phyloP scores from a whole-genome alignment of 2,113 vertebrate genomes.

The Clarias batrachus region DNA sequence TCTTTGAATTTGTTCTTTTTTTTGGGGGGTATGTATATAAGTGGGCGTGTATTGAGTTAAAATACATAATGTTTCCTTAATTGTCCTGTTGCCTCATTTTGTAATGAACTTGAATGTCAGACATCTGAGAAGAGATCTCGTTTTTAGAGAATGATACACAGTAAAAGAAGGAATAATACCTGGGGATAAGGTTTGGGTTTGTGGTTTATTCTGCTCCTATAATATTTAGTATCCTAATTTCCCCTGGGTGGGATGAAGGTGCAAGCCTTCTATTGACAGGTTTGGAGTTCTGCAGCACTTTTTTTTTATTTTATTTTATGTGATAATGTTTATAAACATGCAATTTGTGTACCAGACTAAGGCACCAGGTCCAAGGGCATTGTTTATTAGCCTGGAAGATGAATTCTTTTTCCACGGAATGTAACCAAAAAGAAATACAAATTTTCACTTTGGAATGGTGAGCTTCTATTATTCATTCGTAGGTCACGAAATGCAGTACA shows the following conservation, averaged over 20 bases:
- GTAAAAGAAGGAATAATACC: not conserved
- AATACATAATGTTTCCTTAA: not conserved
- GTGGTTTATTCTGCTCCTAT: not conserved
- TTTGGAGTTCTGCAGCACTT: not conserved
- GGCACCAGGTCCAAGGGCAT: not conserved
- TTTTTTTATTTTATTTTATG: not conserved
- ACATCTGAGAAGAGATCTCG: not conserved
- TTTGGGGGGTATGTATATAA: not conserved
- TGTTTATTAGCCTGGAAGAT: not conserved
- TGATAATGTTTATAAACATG: not conserved
- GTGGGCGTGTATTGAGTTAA: not conserved
- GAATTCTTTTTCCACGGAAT: not conserved
- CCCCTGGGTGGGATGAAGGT: not conserved
- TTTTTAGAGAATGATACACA: not conserved
- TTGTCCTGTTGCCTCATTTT: slow-evolving; percentile 12
- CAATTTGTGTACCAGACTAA: not conserved
- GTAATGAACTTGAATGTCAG: not conserved
- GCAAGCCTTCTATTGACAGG: not conserved
- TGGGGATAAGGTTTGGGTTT: not conserved
- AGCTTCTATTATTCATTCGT: not conserved
- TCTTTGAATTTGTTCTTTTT: not conserved
- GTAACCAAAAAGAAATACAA: not conserved
- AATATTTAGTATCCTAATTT: not conserved
- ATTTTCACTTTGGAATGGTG: not conserved
- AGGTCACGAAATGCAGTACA: not conserved